These are phyloP conservation scores for Onchidella celtica DNA, from an alignment of 2,888 invertebrate genomes.

Conservation along the genomic window DNA sequence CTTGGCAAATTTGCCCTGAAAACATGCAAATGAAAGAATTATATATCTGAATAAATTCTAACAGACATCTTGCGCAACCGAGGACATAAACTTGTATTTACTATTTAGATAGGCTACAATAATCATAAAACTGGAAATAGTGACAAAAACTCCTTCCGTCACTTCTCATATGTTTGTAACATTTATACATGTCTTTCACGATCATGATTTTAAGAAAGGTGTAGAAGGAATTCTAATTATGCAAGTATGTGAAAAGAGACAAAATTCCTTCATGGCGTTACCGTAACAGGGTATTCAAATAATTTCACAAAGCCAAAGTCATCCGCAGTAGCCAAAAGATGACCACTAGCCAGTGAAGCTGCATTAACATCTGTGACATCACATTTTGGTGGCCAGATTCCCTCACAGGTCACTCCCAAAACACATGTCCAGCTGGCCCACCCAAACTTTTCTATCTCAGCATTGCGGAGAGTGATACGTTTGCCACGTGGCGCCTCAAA, in stretches of 20 bases:
- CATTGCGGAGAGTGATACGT: slow-evolving; percentile 74
- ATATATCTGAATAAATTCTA: too few species aligned
- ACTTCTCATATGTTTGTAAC: too few species aligned
- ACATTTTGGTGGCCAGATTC: slow-evolving; percentile 81
- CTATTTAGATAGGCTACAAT: too few species aligned
- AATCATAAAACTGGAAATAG: too few species aligned
- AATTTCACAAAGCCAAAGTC: slow-evolving; percentile 81
- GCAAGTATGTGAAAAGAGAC: too few species aligned
- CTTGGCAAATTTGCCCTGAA: slow-evolving; percentile 80
- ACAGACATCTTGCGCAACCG: too few species aligned
- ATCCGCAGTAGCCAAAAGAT: slow-evolving; percentile 80
- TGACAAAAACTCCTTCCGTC: too few species aligned
- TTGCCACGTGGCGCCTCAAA: slow-evolving; percentile 81
- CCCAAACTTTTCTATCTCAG: slow-evolving; percentile 76
- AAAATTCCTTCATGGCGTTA: slow-evolving; percentile 53
- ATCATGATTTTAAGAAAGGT: too few species aligned
- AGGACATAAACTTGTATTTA: too few species aligned
- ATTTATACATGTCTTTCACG: too few species aligned
- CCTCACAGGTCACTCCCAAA: slow-evolving; percentile 78
- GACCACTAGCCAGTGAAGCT: slow-evolving; percentile 74
- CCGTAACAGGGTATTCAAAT: slow-evolving; percentile 80
- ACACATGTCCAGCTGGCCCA: slow-evolving; percentile 81
- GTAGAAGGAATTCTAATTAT: too few species aligned
- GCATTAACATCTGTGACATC: slow-evolving; percentile 81
- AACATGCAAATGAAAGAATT: not conserved